Evolutionary conservation across 1,140 invertebrate species (phyloP).

Genomic region (Psilanteris sp.): DNA sequence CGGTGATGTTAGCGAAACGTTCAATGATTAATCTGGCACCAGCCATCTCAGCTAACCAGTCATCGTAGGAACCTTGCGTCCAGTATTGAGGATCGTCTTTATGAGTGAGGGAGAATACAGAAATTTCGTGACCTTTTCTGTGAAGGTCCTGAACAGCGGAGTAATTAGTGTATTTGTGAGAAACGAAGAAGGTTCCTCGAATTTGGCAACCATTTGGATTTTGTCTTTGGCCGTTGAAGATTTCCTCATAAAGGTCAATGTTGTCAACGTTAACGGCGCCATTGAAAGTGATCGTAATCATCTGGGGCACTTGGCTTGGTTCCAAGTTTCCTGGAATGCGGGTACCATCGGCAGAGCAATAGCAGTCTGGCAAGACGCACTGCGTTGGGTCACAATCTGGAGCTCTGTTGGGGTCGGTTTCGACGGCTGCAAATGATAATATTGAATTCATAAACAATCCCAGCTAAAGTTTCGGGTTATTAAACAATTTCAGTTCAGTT

Average conservation of each 20-base stretch:
- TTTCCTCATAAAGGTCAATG: conserved; percentile 96
- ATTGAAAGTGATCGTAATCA: conserved; percentile 98
- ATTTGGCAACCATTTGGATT: conserved; percentile 98
- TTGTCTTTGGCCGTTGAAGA: conserved; percentile 93
- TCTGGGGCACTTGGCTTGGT: conserved; percentile 92
- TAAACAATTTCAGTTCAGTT: too few species aligned
- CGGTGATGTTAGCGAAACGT: conserved; percentile 94
- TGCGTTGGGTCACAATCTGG: conserved; percentile 93
- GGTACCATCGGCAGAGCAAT: conserved; percentile 95
- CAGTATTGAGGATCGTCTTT: conserved; percentile 95
- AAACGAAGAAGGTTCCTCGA: conserved; percentile 97
- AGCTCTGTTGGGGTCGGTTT: conserved; percentile 92
- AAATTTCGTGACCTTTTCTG: conserved; percentile 96
- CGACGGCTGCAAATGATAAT: conserved; percentile 84
- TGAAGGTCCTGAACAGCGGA: conserved; percentile 97
- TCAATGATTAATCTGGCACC: conserved; percentile 93
- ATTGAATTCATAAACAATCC: too few species aligned
- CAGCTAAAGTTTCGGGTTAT: too few species aligned
- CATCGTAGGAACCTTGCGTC: conserved; percentile 93
- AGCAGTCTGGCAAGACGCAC: conserved; percentile 94
- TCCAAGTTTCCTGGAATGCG: conserved; percentile 91
- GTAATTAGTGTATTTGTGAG: conserved; percentile 98
- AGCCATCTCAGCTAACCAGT: conserved; percentile 97
- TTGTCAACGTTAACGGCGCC: conserved; percentile 98
- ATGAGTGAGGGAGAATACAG: conserved; percentile 98